Evolutionary conservation across 2,888 invertebrate genomes (phyloP).

Genomic region (Pasiphila rectangulata): DNA sequence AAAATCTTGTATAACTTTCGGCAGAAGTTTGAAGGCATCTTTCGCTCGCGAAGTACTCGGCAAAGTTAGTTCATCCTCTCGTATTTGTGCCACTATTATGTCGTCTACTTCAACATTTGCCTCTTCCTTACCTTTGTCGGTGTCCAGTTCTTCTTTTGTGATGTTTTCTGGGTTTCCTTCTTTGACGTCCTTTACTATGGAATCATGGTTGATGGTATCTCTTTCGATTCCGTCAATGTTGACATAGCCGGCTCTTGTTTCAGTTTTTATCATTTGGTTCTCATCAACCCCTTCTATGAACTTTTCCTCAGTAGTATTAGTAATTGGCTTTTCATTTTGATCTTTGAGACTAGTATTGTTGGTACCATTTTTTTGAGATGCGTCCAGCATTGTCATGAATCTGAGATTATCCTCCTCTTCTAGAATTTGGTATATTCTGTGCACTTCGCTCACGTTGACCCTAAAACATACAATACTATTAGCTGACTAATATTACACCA

Average conservation of each 20-base stretch:
- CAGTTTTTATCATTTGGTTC: constrained; percentile 67
- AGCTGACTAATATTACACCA: not conserved
- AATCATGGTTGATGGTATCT: constrained; percentile 60
- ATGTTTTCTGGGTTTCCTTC: constrained; percentile 57
- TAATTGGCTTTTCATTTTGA: constrained; percentile 28
- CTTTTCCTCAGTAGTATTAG: constrained; percentile 13
- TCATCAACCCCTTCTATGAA: constrained; percentile 33
- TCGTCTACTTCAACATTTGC: constrained; percentile 62
- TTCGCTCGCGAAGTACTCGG: constrained; percentile 63
- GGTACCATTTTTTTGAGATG: constrained; percentile 41
- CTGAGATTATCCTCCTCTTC: constrained; percentile 75
- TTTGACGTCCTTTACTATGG: constrained; percentile 56
- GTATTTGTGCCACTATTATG: constrained; percentile 55
- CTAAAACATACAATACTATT: constrained; percentile 46
- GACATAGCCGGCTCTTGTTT: constrained; percentile 69
- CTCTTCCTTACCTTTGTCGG: constrained; percentile 5
- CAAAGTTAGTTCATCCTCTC: constrained; percentile 48
- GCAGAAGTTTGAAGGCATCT: constrained; percentile 68
- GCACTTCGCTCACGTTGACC: constrained; percentile 73
- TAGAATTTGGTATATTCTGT: constrained; percentile 70
- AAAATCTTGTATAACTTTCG: constrained; percentile 81
- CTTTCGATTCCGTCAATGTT: constrained; percentile 72
- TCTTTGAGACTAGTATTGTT: constrained; percentile 29
- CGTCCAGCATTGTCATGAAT: constrained; percentile 68
- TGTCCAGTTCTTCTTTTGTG: constrained; percentile 29